These are phyloP conservation scores for Thomomys bottae DNA, from an alignment of 2,113 vertebrate genomes.

Conservation along the genomic window DNA sequence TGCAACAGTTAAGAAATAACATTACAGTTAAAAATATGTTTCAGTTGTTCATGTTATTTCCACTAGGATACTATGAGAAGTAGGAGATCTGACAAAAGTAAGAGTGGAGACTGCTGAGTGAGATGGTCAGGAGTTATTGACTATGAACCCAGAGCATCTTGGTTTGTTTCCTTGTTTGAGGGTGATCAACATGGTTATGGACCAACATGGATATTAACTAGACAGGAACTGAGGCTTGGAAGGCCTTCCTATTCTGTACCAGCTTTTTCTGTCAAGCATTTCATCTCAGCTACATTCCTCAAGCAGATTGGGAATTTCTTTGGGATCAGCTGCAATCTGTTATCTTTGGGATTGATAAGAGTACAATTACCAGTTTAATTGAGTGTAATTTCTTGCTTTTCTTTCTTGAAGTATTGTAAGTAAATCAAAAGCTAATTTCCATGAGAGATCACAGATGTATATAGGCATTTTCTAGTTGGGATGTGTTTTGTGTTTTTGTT, in stretches of 20 bases:
- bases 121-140: neutral
- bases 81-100: neutral
- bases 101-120: neutral
- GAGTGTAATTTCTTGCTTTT: constrained; percentile 9
- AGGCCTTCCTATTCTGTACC: neutral
- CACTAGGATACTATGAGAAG: neutral
- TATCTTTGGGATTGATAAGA: neutral
- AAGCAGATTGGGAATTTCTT: constrained; percentile 1
- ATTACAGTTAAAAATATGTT: neutral
- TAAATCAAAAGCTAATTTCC: constrained; percentile 26
- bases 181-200: neutral
- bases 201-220: neutral
- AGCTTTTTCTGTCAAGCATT: neutral
- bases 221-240: neutral
- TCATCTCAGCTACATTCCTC: neutral
- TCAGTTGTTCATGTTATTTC: neutral
- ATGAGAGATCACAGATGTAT: neutral
- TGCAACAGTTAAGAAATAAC: too few relatives aligned
- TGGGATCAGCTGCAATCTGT: neutral
- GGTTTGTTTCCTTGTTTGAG: neutral
- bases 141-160: neutral
- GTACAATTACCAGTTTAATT: constrained; percentile 28
- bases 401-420: constrained; percentile 32
- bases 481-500: neutral
- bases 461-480: neutral